Percentiles rank a stretch among this genome's conserved stretches.
These are phyloP conservation scores for Heliconius charithonia DNA, from an alignment of 2,888 invertebrate species.

Conservation along the genomic window DNA sequence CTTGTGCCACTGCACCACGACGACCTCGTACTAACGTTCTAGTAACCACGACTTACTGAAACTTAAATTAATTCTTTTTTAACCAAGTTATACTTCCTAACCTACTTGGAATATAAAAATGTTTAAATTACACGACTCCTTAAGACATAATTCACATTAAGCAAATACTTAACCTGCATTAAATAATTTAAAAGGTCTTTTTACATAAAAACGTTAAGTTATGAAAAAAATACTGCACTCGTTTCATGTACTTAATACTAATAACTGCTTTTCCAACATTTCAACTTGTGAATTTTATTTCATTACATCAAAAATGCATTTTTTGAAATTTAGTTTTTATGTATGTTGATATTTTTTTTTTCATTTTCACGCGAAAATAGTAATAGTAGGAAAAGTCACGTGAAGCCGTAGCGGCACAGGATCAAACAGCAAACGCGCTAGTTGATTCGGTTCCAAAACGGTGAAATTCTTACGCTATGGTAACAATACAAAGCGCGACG, in stretches of 20 bases:
- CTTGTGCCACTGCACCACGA: neutral
- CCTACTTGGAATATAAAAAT: neutral
- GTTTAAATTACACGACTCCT: neutral
- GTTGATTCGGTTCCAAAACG: no score
- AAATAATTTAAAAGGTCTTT: constrained; percentile 5
- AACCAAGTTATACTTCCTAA: neutral
- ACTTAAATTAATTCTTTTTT: neutral
- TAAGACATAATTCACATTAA: constrained; percentile 19
- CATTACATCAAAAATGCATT: neutral
- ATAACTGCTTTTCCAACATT: constrained; percentile 10
- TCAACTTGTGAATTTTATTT: neutral
- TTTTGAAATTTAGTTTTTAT: neutral
- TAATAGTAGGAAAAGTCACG: no score
- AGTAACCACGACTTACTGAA: neutral
- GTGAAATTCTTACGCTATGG: no score
- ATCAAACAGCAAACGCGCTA: no score
- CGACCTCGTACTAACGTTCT: no score
- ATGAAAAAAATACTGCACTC: neutral
- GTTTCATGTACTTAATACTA: neutral
- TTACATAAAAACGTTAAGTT: neutral
- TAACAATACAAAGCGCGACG: no score
- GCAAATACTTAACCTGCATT: constrained; percentile 16
- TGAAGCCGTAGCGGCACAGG: no score
- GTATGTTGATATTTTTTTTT: no score
- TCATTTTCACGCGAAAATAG: no score